These are phyloP conservation scores for Mesocentrotus franciscanus DNA, from an alignment of 53 echinoderm and acorn worm species.

Conservation along the genomic window DNA sequence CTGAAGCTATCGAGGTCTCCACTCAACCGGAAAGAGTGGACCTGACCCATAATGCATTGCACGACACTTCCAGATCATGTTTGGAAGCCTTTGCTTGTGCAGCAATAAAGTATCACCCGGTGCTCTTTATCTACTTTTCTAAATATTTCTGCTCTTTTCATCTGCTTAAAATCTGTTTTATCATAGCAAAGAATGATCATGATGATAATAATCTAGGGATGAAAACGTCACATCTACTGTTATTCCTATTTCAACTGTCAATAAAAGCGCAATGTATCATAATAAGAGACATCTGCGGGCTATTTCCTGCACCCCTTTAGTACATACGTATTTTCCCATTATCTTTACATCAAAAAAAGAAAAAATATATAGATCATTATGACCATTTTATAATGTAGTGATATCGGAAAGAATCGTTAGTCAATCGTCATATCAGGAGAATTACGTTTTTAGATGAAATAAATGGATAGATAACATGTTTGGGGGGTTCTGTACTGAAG, in stretches of 20 bases:
- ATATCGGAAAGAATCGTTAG: too few relatives aligned
- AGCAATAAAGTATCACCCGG: neutral
- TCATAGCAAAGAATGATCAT: neutral
- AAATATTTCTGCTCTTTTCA: neutral
- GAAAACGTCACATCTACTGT: neutral
- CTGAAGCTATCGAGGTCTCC: neutral
- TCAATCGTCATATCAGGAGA: too few relatives aligned
- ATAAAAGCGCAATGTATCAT: too few relatives aligned
- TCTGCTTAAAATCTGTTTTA: neutral
- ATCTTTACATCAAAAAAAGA: neutral
- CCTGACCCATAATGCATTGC: conserved; percentile 60
- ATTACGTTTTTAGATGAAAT: too few relatives aligned
- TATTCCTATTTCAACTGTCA: neutral
- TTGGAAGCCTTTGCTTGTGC: neutral
- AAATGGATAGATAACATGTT: neutral
- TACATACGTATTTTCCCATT: neutral
- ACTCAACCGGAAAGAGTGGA: conserved; percentile 47
- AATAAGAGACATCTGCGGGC: too few relatives aligned
- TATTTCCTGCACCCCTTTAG: too few relatives aligned
- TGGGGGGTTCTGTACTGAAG: conserved; percentile 19
- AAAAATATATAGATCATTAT: too few relatives aligned
- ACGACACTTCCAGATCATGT: conserved; percentile 9
- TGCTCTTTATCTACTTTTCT: neutral
- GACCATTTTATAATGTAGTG: too few relatives aligned
- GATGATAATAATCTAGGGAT: neutral